Conservation (phyloP, 2,797 vertebrate genomes). For the Glyptemys insculpta region DNA sequence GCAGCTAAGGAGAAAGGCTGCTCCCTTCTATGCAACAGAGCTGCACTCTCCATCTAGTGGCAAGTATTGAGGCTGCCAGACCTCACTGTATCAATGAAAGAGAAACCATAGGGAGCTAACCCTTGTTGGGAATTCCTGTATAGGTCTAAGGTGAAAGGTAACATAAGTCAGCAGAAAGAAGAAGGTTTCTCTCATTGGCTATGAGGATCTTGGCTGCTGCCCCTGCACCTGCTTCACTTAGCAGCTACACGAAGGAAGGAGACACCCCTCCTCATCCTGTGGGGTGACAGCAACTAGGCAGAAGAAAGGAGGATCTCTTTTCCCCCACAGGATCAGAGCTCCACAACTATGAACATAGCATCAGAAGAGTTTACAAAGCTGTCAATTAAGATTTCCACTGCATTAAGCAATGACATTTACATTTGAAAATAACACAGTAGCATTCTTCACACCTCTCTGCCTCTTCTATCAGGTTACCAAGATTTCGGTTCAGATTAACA, state of each 20-base stretch:
- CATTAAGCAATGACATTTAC: not conserved
- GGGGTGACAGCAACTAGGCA: not conserved
- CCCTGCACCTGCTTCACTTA: not conserved
- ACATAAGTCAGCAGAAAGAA: too few species aligned
- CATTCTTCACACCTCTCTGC: not conserved
- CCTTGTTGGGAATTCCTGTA: too few species aligned
- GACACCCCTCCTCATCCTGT: not conserved
- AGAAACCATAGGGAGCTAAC: too few species aligned
- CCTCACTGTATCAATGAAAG: too few species aligned
- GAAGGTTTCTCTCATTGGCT: too few species aligned
- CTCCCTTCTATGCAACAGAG: too few species aligned
- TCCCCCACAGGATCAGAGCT: not conserved
- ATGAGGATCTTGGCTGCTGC: not conserved
- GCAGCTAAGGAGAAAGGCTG: too few species aligned
- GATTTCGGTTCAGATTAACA: not conserved
- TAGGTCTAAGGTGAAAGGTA: too few species aligned
- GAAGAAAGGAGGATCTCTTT: not conserved
- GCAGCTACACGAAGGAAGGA: not conserved
- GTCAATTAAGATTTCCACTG: not conserved
- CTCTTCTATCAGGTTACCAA: not conserved
- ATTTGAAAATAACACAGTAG: not conserved
- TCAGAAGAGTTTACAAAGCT: not conserved
- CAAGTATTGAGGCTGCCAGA: too few species aligned
- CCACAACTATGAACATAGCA: not conserved
- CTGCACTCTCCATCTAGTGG: too few species aligned